These are phyloP conservation scores for Epinotia brunnichana DNA, from an alignment of 2,888 invertebrate species.

Conservation along the genomic window DNA sequence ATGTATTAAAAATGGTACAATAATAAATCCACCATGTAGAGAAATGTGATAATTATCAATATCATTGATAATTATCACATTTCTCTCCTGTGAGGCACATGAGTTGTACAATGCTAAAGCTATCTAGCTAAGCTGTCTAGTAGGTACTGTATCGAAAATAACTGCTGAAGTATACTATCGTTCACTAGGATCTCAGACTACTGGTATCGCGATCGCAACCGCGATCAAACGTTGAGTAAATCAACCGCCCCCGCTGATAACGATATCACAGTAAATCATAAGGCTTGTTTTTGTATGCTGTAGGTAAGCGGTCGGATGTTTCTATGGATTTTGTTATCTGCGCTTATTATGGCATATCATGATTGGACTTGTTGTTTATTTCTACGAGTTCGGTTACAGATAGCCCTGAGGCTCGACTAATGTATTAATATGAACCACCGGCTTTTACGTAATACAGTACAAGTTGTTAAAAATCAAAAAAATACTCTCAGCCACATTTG, in stretches of 20 bases:
- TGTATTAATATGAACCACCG: not conserved
- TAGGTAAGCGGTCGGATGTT: constrained; percentile 15
- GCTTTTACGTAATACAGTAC: not conserved
- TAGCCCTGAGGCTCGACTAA: not conserved
- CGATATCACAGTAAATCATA: constrained; percentile 73
- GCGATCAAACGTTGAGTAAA: constrained; percentile 69
- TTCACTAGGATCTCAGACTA: constrained; percentile 25
- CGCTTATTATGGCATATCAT: constrained; percentile 7
- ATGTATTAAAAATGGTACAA: too few species aligned
- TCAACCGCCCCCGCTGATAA: constrained; percentile 78
- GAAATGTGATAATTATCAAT: too few species aligned
- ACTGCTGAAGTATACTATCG: constrained; percentile 16
- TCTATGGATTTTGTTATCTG: constrained; percentile 23
- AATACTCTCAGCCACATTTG: not conserved
- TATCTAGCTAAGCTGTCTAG: not conserved
- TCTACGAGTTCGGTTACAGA: not conserved
- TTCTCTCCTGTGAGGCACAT: not conserved
- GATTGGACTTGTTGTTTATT: constrained; percentile 16
- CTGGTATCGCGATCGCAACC: constrained; percentile 37
- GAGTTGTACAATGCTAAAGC: too few species aligned
- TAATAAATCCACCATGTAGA: too few species aligned
- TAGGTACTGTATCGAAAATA: constrained; percentile 1
- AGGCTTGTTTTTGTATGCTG: constrained; percentile 69
- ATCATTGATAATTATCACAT: too few species aligned
- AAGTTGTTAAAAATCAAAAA: not conserved